phyloP scores from a whole-genome alignment of 2,888 invertebrate species.

The Epicampocera succincta region DNA sequence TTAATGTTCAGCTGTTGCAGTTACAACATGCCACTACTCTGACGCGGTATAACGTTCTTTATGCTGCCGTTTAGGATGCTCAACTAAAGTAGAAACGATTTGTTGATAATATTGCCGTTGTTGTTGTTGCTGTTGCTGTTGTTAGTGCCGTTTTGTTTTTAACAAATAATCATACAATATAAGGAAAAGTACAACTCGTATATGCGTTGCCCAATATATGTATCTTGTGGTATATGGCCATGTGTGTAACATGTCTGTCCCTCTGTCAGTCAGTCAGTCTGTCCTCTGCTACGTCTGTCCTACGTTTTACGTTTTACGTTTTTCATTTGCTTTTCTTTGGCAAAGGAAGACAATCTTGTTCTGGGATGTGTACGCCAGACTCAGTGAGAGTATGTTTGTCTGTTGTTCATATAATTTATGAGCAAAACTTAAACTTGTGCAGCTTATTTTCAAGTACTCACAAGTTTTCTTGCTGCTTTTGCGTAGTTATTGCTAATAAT shows the following conservation, averaged over 20 bases:
- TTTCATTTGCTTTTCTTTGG: neutral
- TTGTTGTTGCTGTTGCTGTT: constrained; percentile 11
- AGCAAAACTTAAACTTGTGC: constrained; percentile 61
- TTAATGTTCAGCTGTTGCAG: constrained; percentile 27
- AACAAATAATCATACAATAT: constrained; percentile 68
- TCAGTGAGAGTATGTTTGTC: constrained; percentile 36
- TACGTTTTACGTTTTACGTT: neutral
- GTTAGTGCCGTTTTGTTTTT: constrained; percentile 44
- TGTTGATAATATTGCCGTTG: constrained; percentile 32
- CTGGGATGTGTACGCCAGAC: constrained; percentile 34
- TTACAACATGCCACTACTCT: constrained; percentile 28
- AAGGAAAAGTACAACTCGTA: constrained; percentile 63
- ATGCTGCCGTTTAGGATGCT: constrained; percentile 17
- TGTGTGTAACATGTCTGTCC: constrained; percentile 30
- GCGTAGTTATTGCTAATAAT: constrained; percentile 50
- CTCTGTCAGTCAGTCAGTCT: constrained; percentile 10
- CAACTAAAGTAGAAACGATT: constrained; percentile 44
- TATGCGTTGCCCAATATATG: constrained; percentile 53
- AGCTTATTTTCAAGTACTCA: constrained; percentile 63
- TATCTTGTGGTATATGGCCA: constrained; percentile 19
- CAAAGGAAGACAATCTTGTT: constrained; percentile 57
- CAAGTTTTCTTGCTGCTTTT: constrained; percentile 44
- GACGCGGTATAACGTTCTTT: constrained; percentile 26
- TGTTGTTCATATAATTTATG: constrained; percentile 61
- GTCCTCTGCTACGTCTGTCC: constrained; percentile 15